Evolutionary conservation across 2,888 invertebrate genomes (phyloP).

Genomic region (Dendrolimus houi): DNA sequence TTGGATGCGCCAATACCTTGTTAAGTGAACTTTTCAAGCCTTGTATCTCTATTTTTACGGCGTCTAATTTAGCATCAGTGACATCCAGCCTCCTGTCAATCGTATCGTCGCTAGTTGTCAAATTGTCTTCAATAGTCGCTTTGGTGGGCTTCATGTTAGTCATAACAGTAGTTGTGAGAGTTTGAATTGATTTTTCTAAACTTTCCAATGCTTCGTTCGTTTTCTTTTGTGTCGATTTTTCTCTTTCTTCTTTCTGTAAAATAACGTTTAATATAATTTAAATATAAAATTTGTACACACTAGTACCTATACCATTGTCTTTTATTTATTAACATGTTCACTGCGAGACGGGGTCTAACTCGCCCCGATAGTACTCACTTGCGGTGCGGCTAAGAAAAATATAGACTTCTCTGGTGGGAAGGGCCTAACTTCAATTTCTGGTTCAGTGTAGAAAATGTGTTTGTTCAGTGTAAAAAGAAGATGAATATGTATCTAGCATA

Average conservation of each 20-base stretch:
- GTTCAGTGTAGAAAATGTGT: no score
- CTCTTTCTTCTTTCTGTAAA: constrained; percentile 79
- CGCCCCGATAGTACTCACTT: no score
- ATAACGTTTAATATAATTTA: constrained; percentile 2
- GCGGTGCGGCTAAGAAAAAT: no score
- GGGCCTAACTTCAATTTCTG: no score
- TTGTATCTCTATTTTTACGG: constrained; percentile 47
- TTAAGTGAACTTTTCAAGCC: constrained; percentile 44
- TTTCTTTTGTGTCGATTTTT: constrained; percentile 78
- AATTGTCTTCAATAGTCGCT: constrained; percentile 29
- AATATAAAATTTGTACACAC: neutral
- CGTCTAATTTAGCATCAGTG: constrained; percentile 56
- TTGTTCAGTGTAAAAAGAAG: no score
- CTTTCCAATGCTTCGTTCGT: constrained; percentile 74
- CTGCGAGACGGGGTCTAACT: no score
- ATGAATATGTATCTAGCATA: no score
- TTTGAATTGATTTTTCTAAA: constrained; percentile 49
- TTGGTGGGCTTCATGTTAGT: constrained; percentile 22
- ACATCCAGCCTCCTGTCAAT: constrained; percentile 42
- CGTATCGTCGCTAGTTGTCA: constrained; percentile 36
- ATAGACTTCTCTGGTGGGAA: no score
- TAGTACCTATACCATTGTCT: no score
- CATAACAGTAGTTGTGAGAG: constrained; percentile 30
- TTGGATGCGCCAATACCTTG: constrained; percentile 27
- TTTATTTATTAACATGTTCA: no score